Conservation (phyloP, 1,140 invertebrate species). For the Latrodectus geometricus region DNA sequence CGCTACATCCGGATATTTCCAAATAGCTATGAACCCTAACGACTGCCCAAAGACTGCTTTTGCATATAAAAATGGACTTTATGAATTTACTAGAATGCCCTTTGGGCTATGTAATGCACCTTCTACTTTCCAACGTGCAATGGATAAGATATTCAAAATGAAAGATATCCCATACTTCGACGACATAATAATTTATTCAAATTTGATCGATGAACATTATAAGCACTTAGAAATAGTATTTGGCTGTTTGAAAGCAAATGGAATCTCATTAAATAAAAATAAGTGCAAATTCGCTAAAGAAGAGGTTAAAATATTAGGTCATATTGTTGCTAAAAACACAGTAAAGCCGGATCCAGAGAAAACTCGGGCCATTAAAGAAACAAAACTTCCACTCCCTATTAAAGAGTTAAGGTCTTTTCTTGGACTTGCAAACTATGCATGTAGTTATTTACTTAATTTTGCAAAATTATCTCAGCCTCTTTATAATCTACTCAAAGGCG, state of each 20-base stretch:
- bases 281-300: background rate
- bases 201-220: background rate
- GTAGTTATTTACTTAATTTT: too few species aligned
- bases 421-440: too few species aligned
- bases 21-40: background rate
- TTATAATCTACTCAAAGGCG: too few species aligned
- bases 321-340: background rate
- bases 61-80: constrained; percentile 2
- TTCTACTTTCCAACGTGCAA: background rate
- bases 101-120: constrained; percentile 7
- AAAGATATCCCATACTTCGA: background rate
- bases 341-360: background rate
- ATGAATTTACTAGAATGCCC: background rate
- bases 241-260: background rate
- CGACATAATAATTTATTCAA: background rate
- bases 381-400: too few species aligned
- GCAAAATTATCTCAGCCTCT: too few species aligned
- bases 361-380: too few species aligned
- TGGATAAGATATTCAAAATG: background rate
- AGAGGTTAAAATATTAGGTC: background rate
- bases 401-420: too few species aligned
- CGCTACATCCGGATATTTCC: background rate
- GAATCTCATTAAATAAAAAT: background rate
- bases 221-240: constrained; percentile 1
- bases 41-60: background rate